A percentile compares a stretch with the other conserved stretches of the same genome.
phyloP scores from a whole-genome alignment of 2,888 invertebrate genomes.

The Lasiommata megera region DNA sequence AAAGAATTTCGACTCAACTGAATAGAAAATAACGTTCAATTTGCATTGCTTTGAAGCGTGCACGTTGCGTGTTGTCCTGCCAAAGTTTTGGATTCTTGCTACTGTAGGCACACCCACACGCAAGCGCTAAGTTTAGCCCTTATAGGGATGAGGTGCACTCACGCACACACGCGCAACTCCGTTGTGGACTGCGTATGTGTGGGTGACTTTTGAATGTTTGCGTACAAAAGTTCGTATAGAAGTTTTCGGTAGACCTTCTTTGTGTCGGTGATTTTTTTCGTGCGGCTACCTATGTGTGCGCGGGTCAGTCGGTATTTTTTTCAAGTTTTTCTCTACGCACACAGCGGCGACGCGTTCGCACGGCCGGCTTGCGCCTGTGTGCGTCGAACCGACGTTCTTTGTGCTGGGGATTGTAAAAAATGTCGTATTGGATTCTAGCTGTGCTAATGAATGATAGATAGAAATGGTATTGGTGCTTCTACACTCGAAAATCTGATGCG shows the following conservation, averaged over 20 bases:
- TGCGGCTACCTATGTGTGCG: constrained; percentile 62
- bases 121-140: constrained; percentile 72
- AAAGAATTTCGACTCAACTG: constrained; percentile 32
- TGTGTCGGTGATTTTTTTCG: constrained; percentile 81
- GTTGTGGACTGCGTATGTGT: constrained; percentile 48
- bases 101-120: constrained; percentile 64
- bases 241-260: constrained; percentile 80
- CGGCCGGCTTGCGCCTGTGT: constrained; percentile 51
- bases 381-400: constrained; percentile 72
- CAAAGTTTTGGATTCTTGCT: constrained; percentile 73
- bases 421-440: constrained; percentile 81
- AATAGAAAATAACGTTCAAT: constrained; percentile 12
- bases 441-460: constrained; percentile 81
- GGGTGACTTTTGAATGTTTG: constrained; percentile 47
- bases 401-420: constrained; percentile 79
- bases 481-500: constrained; percentile 64
- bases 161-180: constrained; percentile 57
- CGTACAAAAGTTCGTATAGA: constrained; percentile 73
- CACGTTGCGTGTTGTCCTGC: constrained; percentile 40
- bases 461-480: constrained; percentile 52
- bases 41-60: constrained; percentile 21
- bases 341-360: constrained; percentile 51
- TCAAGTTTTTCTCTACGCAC: constrained; percentile 71
- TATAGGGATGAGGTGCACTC: constrained; percentile 60
- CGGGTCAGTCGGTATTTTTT: constrained; percentile 76